Base-by-base conservation (phyloP, 2,797 vertebrate genomes). In the Siniperca undulata region DNA sequence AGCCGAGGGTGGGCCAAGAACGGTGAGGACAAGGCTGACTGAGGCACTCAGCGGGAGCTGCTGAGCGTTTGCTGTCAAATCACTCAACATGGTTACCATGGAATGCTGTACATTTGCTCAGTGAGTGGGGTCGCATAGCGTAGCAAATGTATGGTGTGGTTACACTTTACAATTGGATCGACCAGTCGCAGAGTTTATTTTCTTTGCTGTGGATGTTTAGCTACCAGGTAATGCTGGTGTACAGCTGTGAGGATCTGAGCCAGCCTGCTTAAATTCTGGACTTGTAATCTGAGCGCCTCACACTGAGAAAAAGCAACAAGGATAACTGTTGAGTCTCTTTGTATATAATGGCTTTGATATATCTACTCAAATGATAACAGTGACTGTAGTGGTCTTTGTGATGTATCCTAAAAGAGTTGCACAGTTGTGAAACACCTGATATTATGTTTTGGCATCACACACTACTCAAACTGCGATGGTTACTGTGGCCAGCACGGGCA, bases 1-100 rank as follows among this genome's bases (percentile, higher is more conserved):
- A 97, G 88, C 76, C 93, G 92, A 0, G 98, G 97, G 61, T 99
- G 97, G 97, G 83, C 93, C 75, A 93, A 95, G 80, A 96, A 96
- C 4, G 95, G 95, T 16, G 96, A 96, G 88, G 95, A 93, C 91
- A 95, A 96, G 90, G 93, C 94, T 19, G 95, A 96, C 93, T 96
- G 94, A 97, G 76, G 77, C 78, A 17, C 76, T 19, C 81, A 64
- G 87, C 40, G 55, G 87, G 81, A 79, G 82, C 84, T 73, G 79
- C 87, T 60, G 78, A 89, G 86, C 92, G 77, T 77, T 84, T 78
- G 89, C 90, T 84, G 89, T 92, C 86, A 86, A 83, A 88, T 91
- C 87, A 79, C 84, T 91, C 83, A 67, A 86, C 81, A 74, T 77
- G 91, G 90, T 94, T 93, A 87, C 90, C 86, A 89, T 93, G 92